phyloP scores from a whole-genome alignment of 2,113 vertebrate species.

The Serranochromis macrocephalus region DNA sequence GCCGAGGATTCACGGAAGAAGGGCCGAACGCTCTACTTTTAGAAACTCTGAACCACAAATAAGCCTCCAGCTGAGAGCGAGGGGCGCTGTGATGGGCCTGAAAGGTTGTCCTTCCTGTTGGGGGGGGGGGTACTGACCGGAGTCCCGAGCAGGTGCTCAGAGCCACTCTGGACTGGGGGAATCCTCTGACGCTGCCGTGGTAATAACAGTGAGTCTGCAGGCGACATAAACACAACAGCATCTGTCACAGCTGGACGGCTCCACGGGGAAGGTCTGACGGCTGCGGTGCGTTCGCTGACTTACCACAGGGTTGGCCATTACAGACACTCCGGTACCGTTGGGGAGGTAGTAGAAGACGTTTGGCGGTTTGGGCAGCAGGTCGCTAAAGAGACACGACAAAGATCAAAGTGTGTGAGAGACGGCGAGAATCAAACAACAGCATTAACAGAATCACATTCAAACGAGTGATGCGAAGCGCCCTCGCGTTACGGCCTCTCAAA shows the following conservation, averaged over 20 bases:
- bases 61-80: not conserved
- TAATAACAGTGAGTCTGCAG: conserved; percentile 83
- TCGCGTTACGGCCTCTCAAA: not conserved
- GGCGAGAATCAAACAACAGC: not conserved
- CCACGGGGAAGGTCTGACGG: accelerated
- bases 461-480: not conserved
- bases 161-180: conserved; percentile 69
- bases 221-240: not conserved
- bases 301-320: conserved; percentile 69
- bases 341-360: conserved; percentile 80
- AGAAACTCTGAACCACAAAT: not conserved
- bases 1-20: not conserved
- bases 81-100: not conserved
- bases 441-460: accelerated
- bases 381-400: conserved; percentile 54
- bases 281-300: conserved; percentile 22
- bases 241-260: not conserved
- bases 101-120: not conserved
- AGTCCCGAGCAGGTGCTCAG: conserved; percentile 83
- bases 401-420: not conserved
- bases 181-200: conserved; percentile 69
- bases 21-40: not conserved
- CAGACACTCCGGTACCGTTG: conserved; percentile 69
- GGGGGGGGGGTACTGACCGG: conserved; percentile 68
- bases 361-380: conserved; percentile 68